phyloP scores from a whole-genome alignment of 2,797 vertebrate species.

The Argyrosomus regius region DNA sequence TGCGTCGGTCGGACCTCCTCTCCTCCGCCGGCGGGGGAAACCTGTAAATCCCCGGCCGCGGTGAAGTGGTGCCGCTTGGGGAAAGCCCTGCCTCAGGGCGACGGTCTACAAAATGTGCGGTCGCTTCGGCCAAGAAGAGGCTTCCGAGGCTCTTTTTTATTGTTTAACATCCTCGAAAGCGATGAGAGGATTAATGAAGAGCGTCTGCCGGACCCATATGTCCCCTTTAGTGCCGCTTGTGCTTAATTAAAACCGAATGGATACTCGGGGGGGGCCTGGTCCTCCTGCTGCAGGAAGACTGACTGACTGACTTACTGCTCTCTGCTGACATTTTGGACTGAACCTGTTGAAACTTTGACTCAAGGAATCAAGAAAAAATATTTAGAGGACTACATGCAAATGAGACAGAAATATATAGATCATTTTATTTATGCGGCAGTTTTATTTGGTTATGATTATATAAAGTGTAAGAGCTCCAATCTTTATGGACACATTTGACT shows the following conservation, averaged over 20 bases:
- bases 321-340: conserved; percentile 32
- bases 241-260: conserved; percentile 75
- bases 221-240: conserved; percentile 66
- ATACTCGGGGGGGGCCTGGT: conserved; percentile 14
- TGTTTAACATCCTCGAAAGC: conserved; percentile 72
- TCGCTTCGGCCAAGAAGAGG: conserved; percentile 44
- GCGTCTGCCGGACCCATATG: conserved; percentile 79
- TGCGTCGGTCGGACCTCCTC: neutral
- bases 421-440: neutral
- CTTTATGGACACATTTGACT: neutral
- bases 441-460: neutral
- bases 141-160: conserved; percentile 54
- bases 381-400: neutral
- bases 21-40: conserved; percentile 16
- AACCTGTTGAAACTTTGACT: conserved; percentile 40
- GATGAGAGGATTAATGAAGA: conserved; percentile 76
- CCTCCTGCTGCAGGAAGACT: conserved; percentile 4
- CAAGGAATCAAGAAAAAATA: neutral
- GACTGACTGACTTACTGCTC: conserved; percentile 56
- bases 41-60: conserved; percentile 35
- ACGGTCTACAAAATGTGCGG: conserved; percentile 33
- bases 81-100: conserved; percentile 58
- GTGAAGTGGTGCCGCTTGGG: conserved; percentile 31
- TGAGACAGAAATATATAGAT: neutral
- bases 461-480: neutral